A percentile compares a stretch with the other conserved stretches of the same genome.
These are phyloP conservation scores for Limnephilus marmoratus DNA, from an alignment of 2,888 invertebrate genomes.

Conservation along the genomic window DNA sequence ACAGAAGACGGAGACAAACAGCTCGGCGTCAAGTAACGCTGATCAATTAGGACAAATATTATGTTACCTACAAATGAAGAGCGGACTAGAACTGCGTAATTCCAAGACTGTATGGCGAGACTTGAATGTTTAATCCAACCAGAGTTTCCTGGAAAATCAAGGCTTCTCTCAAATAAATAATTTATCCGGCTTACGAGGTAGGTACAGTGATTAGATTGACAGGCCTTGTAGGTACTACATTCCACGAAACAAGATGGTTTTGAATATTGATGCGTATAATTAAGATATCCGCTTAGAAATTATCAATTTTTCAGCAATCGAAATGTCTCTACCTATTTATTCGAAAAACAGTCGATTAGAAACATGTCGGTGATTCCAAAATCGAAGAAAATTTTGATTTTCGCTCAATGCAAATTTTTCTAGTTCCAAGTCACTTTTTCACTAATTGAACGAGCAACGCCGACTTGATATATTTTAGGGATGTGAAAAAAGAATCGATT, in stretches of 20 bases:
- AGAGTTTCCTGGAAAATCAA: slow-evolving; percentile 6
- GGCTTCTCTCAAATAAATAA: background rate
- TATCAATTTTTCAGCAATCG: no score
- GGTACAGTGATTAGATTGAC: background rate
- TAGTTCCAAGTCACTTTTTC: no score
- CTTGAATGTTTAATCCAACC: background rate
- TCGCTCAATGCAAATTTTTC: no score
- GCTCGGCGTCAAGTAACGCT: slow-evolving; percentile 29
- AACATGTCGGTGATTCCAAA: background rate
- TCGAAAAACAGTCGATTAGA: background rate
- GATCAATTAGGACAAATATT: slow-evolving; percentile 28
- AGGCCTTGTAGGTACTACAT: background rate
- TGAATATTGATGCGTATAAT: background rate
- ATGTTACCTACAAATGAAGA: slow-evolving; percentile 7
- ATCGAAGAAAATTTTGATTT: background rate
- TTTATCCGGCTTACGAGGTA: background rate
- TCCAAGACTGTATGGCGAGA: slow-evolving; percentile 7
- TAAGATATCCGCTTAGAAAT: background rate
- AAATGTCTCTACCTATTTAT: no score
- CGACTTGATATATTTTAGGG: no score
- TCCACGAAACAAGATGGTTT: background rate
- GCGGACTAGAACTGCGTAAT: background rate
- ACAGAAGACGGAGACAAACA: background rate
- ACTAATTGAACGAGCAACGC: no score
- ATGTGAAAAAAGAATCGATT: no score